A percentile compares a stretch with the other conserved stretches of the same genome.
These are phyloP conservation scores for Brachionus koreanus DNA, from an alignment of 1,140 invertebrate genomes.

Conservation along the genomic window DNA sequence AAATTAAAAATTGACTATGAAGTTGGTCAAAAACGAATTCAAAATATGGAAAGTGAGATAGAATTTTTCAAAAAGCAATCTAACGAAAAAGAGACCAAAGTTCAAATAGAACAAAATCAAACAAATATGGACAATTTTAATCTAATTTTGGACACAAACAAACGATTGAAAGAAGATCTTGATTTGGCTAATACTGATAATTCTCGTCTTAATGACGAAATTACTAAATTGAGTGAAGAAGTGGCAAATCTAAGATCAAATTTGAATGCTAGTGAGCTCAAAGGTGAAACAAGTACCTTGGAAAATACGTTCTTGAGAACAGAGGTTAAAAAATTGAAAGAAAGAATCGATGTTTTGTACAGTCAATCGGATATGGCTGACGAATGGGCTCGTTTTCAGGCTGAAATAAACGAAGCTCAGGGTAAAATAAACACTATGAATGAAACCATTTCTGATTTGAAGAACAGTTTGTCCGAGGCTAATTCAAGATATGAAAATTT, in stretches of 20 bases:
- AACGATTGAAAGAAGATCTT: constrained; percentile 26
- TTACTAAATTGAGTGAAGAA: constrained; percentile 12
- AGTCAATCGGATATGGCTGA: constrained; percentile 19
- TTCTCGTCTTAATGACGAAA: constrained; percentile 22
- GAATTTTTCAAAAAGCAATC: constrained; percentile 18
- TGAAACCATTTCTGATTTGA: background rate
- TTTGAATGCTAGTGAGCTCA: constrained; percentile 33
- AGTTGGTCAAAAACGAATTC: background rate
- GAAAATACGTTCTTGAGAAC: constrained; percentile 12
- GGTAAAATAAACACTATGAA: background rate
- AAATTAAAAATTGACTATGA: constrained; percentile 17
- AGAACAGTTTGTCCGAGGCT: background rate
- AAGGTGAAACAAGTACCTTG: background rate
- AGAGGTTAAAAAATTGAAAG: constrained; percentile 42
- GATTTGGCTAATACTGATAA: constrained; percentile 24
- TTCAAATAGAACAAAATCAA: background rate
- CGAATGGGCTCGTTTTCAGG: background rate
- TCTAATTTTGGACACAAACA: constrained; percentile 15
- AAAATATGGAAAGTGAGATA: constrained; percentile 16
- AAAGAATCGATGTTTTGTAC: constrained; percentile 25
- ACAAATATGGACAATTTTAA: constrained; percentile 26
- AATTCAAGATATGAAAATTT: background rate
- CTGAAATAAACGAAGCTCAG: constrained; percentile 8
- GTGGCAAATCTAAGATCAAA: constrained; percentile 1
- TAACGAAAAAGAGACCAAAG: background rate